Percentiles rank a stretch among this genome's conserved stretches.
These are phyloP conservation scores for Myopa testacea DNA, from an alignment of 2,888 invertebrate genomes.

Conservation along the genomic window DNA sequence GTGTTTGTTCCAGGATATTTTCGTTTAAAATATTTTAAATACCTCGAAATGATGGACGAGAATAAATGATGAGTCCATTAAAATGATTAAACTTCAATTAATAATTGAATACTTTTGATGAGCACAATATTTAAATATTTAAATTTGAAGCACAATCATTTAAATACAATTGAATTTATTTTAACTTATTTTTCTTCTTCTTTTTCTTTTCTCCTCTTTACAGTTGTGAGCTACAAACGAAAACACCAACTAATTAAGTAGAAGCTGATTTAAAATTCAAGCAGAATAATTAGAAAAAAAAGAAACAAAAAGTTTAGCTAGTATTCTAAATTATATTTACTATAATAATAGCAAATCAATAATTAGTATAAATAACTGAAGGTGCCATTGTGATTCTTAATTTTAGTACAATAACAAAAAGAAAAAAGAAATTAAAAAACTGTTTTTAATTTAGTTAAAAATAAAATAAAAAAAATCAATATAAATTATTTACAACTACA, in stretches of 20 bases:
- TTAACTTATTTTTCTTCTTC: neutral
- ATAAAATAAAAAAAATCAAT: conserved; percentile 40
- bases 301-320: conserved; percentile 47
- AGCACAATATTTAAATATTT: no score
- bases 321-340: conserved; percentile 47
- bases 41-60: neutral
- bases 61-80: no score
- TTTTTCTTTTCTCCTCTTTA: conserved; percentile 39
- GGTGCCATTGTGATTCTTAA: conserved; percentile 67
- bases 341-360: conserved; percentile 49
- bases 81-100: no score
- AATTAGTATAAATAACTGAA: conserved; percentile 50
- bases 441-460: conserved; percentile 34
- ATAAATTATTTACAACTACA: conserved; percentile 41
- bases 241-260: conserved; percentile 49
- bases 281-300: conserved; percentile 28
- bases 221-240: conserved; percentile 52
- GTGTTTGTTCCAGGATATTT: no score
- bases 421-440: conserved; percentile 38
- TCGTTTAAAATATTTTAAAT: neutral
- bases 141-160: no score
- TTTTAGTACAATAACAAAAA: conserved; percentile 55
- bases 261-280: conserved; percentile 34
- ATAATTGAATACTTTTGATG: no score
- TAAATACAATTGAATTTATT: neutral